Evolutionary conservation across 1,140 invertebrate genomes (phyloP).

Genomic region (Zaprionus africanus): DNA sequence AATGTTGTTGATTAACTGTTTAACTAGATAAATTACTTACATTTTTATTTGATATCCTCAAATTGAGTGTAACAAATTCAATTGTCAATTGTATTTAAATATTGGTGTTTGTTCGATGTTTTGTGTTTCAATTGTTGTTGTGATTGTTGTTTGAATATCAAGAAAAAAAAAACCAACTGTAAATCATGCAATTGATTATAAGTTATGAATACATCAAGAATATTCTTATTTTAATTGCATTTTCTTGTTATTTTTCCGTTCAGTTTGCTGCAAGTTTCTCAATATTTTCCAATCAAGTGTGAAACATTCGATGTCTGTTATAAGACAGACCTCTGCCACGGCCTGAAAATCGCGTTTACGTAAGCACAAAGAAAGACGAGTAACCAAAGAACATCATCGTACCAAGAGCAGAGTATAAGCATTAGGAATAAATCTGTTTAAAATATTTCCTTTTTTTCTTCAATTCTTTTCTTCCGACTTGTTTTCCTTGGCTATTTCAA

Average conservation of each 20-base stretch:
- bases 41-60: constrained; percentile 4
- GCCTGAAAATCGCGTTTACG: constrained; percentile 60
- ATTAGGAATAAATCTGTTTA: constrained; percentile 8
- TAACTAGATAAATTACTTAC: constrained; percentile 20
- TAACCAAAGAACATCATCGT: constrained; percentile 36
- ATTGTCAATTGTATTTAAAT: neutral
- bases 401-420: constrained; percentile 21
- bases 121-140: constrained; percentile 52
- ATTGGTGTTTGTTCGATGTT: constrained; percentile 28
- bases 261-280: constrained; percentile 24
- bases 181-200: constrained; percentile 25
- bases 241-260: constrained; percentile 13
- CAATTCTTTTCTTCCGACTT: constrained; percentile 5
- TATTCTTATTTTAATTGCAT: constrained; percentile 3
- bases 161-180: constrained; percentile 21
- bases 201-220: constrained; percentile 9
- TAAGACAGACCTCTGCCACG: constrained; percentile 20
- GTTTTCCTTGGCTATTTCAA: constrained; percentile 15
- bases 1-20: constrained; percentile 37
- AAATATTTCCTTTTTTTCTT: neutral
- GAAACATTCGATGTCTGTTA: constrained; percentile 13
- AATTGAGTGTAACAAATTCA: neutral
- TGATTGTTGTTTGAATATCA: constrained; percentile 58
- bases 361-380: constrained; percentile 61
- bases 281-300: constrained; percentile 12